A percentile compares a stretch with the other conserved stretches of the same genome.
Evolutionary conservation across 2,113 vertebrate genomes (phyloP).

Genomic region (Anhinga anhinga): DNA sequence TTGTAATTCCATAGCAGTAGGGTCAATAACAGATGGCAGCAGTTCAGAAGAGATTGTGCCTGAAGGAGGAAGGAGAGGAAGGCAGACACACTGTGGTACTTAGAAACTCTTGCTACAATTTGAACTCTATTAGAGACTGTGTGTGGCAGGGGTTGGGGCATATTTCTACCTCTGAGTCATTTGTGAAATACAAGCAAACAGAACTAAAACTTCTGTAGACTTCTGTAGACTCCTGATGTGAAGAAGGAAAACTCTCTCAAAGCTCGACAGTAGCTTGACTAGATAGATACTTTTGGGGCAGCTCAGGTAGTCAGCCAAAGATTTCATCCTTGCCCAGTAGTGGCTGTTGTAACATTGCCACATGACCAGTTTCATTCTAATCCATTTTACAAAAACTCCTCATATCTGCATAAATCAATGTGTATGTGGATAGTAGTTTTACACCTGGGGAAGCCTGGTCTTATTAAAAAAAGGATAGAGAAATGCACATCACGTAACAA

Average conservation of each 20-base stretch:
- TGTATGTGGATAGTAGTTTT: neutral
- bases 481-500: neutral
- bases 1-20: neutral
- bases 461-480: neutral
- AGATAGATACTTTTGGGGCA: neutral
- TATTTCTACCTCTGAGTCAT: neutral
- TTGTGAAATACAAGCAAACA: neutral
- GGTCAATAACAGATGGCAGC: neutral
- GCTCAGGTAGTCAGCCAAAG: neutral
- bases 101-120: neutral
- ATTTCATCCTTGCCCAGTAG: neutral
- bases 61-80: neutral
- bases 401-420: rapidly evolving
- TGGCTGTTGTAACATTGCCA: neutral
- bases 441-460: neutral
- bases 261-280: neutral
- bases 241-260: neutral
- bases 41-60: neutral
- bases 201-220: rapidly evolving
- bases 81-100: neutral
- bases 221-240: neutral
- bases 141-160: neutral
- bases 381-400: neutral
- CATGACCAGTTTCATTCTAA: neutral
- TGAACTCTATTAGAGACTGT: neutral